phyloP scores from a whole-genome alignment of 2,797 vertebrate species.

The Pyrrhura leucotis region DNA sequence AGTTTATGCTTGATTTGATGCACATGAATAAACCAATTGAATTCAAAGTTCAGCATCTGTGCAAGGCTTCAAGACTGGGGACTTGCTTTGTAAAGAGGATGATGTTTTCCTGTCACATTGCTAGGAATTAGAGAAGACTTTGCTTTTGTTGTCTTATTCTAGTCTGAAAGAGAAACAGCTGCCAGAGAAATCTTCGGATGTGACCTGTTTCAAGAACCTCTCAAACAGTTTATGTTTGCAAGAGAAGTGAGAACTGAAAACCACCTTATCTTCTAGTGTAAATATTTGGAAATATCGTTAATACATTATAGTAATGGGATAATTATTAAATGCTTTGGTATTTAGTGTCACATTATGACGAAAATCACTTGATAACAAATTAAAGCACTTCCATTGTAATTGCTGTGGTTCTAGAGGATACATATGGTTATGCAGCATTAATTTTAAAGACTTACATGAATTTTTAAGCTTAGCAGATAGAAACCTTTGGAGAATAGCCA shows the following conservation, averaged over 20 bases:
- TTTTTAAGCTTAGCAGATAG: constrained; percentile 70
- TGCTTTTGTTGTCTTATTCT: not conserved
- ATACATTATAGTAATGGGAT: constrained; percentile 38
- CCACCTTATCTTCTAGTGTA: not conserved
- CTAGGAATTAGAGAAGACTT: not conserved
- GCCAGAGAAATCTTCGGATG: not conserved
- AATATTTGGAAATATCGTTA: constrained; percentile 53
- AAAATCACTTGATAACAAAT: constrained; percentile 60
- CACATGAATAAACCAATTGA: constrained; percentile 1
- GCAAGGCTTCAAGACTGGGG: not conserved
- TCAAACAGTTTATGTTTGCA: constrained; percentile 32
- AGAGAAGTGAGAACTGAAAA: constrained; percentile 31
- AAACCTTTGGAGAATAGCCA: constrained; percentile 63
- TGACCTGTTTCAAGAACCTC: constrained; percentile 46
- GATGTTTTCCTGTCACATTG: not conserved
- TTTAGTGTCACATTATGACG: constrained; percentile 38
- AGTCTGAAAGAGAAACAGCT: constrained; percentile 27
- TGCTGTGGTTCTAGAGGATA: constrained; percentile 47
- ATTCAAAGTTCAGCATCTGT: constrained; percentile 63
- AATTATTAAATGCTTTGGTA: constrained; percentile 63
- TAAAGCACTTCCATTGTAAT: constrained; percentile 61
- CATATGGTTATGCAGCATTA: constrained; percentile 48
- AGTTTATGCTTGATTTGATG: constrained; percentile 47
- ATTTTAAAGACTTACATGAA: constrained; percentile 64
- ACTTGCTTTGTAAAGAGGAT: not conserved